Percentiles rank a stretch among this genome's conserved stretches.
These are phyloP conservation scores for Threskiornis aethiopicus DNA, from an alignment of 2,797 vertebrate genomes.

Conservation along the genomic window DNA sequence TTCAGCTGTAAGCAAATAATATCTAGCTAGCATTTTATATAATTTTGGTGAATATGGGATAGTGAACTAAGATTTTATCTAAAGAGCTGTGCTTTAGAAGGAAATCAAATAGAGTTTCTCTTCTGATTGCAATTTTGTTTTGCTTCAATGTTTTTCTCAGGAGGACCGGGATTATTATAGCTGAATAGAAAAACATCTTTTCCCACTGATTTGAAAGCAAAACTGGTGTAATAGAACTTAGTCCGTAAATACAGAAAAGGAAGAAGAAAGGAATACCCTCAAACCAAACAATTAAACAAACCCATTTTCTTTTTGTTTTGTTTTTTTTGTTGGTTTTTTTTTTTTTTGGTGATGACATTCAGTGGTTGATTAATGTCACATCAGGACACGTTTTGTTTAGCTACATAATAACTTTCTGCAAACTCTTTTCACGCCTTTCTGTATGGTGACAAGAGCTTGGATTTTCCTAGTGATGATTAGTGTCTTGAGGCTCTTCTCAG, in stretches of 20 bases:
- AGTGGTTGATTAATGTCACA: not conserved
- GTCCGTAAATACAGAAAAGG: not conserved
- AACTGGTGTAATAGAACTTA: not conserved
- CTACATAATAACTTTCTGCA: not conserved
- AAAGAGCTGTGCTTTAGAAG: not conserved
- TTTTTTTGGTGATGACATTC: not conserved
- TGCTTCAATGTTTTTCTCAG: not conserved
- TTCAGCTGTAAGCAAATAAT: not conserved
- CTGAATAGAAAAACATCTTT: not conserved
- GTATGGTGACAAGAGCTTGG: not conserved
- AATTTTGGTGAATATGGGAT: not conserved
- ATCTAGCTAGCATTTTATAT: not conserved
- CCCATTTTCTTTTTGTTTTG: not conserved
- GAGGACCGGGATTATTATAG: not conserved
- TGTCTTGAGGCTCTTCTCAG: not conserved
- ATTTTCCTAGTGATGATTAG: not conserved
- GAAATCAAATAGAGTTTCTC: not conserved
- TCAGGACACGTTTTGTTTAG: not conserved
- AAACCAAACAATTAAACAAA: not conserved
- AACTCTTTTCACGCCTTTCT: not conserved
- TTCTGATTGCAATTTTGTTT: not conserved
- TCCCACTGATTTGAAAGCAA: constrained; percentile 2
- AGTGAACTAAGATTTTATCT: not conserved
- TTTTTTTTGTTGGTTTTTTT: not conserved
- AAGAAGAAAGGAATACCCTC: not conserved